Evolutionary conservation across 2,888 invertebrate species (phyloP).

Genomic region (Atherix ibis): DNA sequence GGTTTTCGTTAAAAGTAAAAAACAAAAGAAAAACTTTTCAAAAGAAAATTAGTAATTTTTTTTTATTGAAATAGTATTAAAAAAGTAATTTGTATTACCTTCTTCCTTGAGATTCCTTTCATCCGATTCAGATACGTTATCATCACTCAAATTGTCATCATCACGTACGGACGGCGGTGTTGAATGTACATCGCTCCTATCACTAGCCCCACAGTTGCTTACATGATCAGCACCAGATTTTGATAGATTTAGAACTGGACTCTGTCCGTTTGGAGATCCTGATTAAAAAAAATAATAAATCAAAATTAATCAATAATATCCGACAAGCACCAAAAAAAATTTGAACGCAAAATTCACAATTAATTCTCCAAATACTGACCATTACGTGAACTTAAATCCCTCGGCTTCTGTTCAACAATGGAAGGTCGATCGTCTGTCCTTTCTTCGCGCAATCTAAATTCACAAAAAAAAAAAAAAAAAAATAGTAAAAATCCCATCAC

Average conservation of each 20-base stretch:
- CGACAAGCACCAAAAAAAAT: background rate
- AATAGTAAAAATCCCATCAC: background rate
- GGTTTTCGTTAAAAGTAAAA: too few species aligned
- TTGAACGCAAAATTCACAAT: too few species aligned
- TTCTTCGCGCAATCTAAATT: slow-evolving; percentile 64
- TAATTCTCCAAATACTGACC: too few species aligned
- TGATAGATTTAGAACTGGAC: slow-evolving; percentile 81
- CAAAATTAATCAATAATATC: background rate
- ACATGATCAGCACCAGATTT: slow-evolving; percentile 74
- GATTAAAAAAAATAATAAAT: slow-evolving; percentile 7
- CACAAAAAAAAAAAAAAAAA: slow-evolving; percentile 8
- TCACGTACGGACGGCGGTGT: slow-evolving; percentile 46
- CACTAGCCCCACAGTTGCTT: slow-evolving; percentile 44
- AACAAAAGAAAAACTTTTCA: too few species aligned
- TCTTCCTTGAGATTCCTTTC: slow-evolving; percentile 68
- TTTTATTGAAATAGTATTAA: too few species aligned
- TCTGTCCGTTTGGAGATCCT: slow-evolving; percentile 72
- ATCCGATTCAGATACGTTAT: slow-evolving; percentile 73
- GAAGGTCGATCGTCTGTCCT: slow-evolving; percentile 71
- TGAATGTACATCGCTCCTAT: slow-evolving; percentile 42
- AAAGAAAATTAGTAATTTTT: too few species aligned
- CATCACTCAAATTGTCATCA: slow-evolving; percentile 68
- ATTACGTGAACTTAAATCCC: slow-evolving; percentile 75
- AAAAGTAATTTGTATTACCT: slow-evolving; percentile 17
- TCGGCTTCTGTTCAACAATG: slow-evolving; percentile 62